Conservation (phyloP, 1,140 invertebrate species). For the Adelges cooleyi region DNA sequence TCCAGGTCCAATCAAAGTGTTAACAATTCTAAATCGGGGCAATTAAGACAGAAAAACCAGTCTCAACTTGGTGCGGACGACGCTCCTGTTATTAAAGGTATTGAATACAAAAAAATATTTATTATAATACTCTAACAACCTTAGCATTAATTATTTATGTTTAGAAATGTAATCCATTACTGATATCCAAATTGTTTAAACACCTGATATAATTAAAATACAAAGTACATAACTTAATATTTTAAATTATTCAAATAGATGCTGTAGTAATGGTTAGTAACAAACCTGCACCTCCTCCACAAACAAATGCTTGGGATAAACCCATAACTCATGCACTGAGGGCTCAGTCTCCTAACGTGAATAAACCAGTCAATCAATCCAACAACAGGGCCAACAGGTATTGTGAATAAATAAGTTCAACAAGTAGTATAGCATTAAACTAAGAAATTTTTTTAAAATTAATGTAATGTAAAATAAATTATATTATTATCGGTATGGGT, state of each 20-base stretch:
- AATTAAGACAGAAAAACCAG: slow-evolving; percentile 10
- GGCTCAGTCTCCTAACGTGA: slow-evolving; percentile 40
- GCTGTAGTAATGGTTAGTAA: slow-evolving; percentile 36
- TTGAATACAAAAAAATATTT: too few relatives aligned
- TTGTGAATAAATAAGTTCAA: not conserved
- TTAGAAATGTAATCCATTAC: too few relatives aligned
- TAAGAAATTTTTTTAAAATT: not conserved
- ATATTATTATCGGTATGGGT: not conserved
- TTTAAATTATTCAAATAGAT: slow-evolving; percentile 34
- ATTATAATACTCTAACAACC: slow-evolving; percentile 1
- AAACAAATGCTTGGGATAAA: slow-evolving; percentile 76
- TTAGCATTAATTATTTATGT: not conserved
- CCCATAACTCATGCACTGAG: slow-evolving; percentile 55
- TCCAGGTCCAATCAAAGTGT: slow-evolving; percentile 1
- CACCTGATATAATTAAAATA: too few relatives aligned
- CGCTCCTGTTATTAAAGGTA: slow-evolving; percentile 14
- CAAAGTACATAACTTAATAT: too few relatives aligned
- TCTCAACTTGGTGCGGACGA: slow-evolving; percentile 5
- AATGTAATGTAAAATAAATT: not conserved
- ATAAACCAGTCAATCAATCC: not conserved
- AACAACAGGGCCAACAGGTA: slow-evolving; percentile 2
- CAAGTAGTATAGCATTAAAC: not conserved
- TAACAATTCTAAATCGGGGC: not conserved
- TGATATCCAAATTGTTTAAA: too few relatives aligned
- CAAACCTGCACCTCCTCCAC: slow-evolving; percentile 50